Percentiles rank a stretch among this genome's conserved stretches.
Conservation (phyloP, 2,888 invertebrate species). For the Arge pagana region DNA sequence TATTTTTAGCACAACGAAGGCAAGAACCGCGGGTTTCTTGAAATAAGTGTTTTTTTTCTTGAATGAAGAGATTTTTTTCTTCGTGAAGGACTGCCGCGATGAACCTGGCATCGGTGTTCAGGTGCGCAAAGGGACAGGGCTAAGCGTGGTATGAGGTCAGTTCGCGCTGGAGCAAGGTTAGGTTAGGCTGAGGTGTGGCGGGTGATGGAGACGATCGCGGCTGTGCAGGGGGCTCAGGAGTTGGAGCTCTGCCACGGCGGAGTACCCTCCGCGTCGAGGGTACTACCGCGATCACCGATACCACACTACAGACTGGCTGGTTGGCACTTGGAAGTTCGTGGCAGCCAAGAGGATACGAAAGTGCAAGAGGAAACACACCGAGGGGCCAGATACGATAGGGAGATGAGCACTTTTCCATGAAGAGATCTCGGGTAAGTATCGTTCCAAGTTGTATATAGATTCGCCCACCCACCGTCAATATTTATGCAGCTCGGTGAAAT, state of each 20-base stretch:
- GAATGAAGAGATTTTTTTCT: no score
- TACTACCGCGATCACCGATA: constrained; percentile 57
- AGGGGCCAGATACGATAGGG: no score
- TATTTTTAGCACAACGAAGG: no score
- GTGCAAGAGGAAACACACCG: constrained; percentile 18
- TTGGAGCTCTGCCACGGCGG: constrained; percentile 56
- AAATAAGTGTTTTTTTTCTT: no score
- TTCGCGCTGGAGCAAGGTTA: constrained; percentile 15
- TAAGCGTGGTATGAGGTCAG: constrained; percentile 25
- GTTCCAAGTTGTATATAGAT: no score
- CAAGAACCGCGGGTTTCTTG: no score
- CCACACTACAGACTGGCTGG: constrained; percentile 48
- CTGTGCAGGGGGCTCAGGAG: constrained; percentile 35
- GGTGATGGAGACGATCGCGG: constrained; percentile 22
- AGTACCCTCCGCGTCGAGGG: constrained; percentile 54
- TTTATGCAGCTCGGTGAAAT: no score
- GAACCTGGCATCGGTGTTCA: no score
- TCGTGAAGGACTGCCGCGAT: no score
- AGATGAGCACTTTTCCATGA: no score
- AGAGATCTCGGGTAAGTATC: no score
- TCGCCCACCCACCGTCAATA: no score
- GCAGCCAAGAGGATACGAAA: constrained; percentile 15
- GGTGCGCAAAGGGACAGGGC: constrained; percentile 30
- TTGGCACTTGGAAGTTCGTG: constrained; percentile 32
- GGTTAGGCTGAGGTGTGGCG: constrained; percentile 5